These are phyloP conservation scores for Panurus biarmicus DNA, from an alignment of 2,113 vertebrate genomes.

Conservation along the genomic window DNA sequence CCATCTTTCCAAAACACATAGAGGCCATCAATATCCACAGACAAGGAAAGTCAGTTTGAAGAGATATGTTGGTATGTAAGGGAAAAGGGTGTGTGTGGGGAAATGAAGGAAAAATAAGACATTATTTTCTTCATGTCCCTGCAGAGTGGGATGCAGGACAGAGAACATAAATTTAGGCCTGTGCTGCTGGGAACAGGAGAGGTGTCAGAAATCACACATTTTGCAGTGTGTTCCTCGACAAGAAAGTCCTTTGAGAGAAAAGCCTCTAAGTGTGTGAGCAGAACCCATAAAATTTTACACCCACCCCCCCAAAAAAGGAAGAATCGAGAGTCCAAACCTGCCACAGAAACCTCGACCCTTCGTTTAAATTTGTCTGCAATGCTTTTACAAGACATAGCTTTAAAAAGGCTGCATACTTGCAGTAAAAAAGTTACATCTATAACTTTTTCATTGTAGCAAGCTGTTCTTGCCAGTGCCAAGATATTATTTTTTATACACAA, in stretches of 20 bases:
- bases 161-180: slow-evolving; percentile 64
- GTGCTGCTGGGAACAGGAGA: slow-evolving; percentile 59
- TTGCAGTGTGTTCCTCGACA: slow-evolving; percentile 53
- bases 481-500: slow-evolving; percentile 4
- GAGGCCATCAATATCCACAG: neutral
- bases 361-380: slow-evolving; percentile 32
- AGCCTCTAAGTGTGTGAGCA: slow-evolving; percentile 59
- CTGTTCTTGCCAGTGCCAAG: slow-evolving; percentile 5
- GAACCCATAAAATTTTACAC: slow-evolving; percentile 60
- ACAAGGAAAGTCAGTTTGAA: neutral
- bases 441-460: slow-evolving; percentile 38
- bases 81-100: neutral
- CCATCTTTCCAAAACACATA: neutral
- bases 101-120: slow-evolving; percentile 45
- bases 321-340: slow-evolving; percentile 33
- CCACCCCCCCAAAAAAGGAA: slow-evolving; percentile 2
- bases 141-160: slow-evolving; percentile 56
- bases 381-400: slow-evolving; percentile 34
- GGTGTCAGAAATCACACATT: slow-evolving; percentile 77
- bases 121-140: slow-evolving; percentile 49
- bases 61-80: neutral
- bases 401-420: neutral
- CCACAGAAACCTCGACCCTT: slow-evolving; percentile 35
- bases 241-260: slow-evolving; percentile 66
- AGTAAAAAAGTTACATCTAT: slow-evolving; percentile 36